Evolutionary conservation across 2,888 invertebrate genomes (phyloP), one percentile per base, ranked within the genome.

Genomic region (Scaptomyza polygonia): DNA sequence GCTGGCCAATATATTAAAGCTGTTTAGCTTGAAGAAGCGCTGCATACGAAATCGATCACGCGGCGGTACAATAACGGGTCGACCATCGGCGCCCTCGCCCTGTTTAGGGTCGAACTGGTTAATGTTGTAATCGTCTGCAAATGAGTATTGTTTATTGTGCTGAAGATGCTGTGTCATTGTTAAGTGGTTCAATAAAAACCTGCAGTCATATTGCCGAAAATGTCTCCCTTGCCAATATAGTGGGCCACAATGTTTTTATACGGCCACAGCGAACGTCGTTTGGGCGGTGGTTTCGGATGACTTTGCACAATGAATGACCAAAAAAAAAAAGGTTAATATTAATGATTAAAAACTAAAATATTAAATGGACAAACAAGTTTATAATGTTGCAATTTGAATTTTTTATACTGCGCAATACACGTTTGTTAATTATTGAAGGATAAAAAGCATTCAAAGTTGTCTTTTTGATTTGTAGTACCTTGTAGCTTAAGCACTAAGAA

Each of bases 1-100:
- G 89, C 97, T 96, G 58, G 96, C 97, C 91, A 97, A 92, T 77
- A 98, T 93, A 90, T 98, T 98, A 90, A 97, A 98, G 34, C 96
- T 94, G 90, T 98, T 97, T 32, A 98, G 94, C 83, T 95, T 94
- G 89, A 95, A 97, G 36, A 97, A 93, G 70, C 96, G 95, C 86
- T 95, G 95, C 93, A 96, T 96, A 77, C 94, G 94, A 34, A 95
- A 93, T 45, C 95, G 93, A 85, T 97, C 96, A 80, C 95, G 94
- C 6, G 95, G 94, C 11, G 95, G 94, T 61, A 97, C 93, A 51
- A 95, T 93, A 0, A 97, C 97, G 0, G 97, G 96, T 58, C 94
- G 93, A 0, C 97, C 97, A 70, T 95, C 94, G 81, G 94, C 94
- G 0, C 97, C 97, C 67, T 96, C 96, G 5, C 94, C 94, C 9